These are phyloP conservation scores for Coryphaenoides rupestris DNA, from an alignment of 2,113 vertebrate genomes.

Conservation along the genomic window DNA sequence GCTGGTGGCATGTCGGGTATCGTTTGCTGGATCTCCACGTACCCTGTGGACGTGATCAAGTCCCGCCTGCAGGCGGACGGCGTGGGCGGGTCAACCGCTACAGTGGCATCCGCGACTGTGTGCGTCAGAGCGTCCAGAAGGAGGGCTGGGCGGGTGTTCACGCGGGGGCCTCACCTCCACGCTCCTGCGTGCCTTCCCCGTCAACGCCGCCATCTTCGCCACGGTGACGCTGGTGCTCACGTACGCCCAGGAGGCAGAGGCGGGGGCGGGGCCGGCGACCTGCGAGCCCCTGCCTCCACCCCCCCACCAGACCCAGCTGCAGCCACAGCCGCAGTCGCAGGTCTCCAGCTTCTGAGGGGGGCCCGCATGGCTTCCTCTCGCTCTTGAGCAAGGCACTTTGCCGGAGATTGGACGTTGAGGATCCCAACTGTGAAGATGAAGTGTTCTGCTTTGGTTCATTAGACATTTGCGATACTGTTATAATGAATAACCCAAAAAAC, in stretches of 20 bases:
- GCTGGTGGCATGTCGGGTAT: slow-evolving; percentile 91
- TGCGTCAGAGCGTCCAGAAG: slow-evolving; percentile 79
- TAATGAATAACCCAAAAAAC: too few relatives aligned
- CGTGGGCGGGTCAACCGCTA: slow-evolving; percentile 79
- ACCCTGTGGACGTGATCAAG: slow-evolving; percentile 93
- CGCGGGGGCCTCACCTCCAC: slow-evolving; percentile 91
- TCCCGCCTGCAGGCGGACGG: slow-evolving; percentile 94
- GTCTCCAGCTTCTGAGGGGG: slow-evolving; percentile 77
- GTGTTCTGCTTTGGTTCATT: not conserved
- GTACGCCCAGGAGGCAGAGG: slow-evolving; percentile 77
- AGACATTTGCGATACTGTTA: too few relatives aligned
- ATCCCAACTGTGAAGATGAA: slow-evolving; percentile 32
- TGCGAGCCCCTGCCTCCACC: slow-evolving; percentile 70
- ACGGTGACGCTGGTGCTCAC: slow-evolving; percentile 90
- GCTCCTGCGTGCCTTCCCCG: slow-evolving; percentile 90
- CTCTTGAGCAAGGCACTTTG: slow-evolving; percentile 45
- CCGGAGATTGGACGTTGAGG: slow-evolving; percentile 21
- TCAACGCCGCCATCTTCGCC: slow-evolving; percentile 93
- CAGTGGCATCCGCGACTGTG: slow-evolving; percentile 84
- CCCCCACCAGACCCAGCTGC: slow-evolving; percentile 41
- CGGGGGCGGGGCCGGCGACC: slow-evolving; percentile 62
- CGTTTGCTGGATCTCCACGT: slow-evolving; percentile 91
- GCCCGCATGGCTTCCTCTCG: too few relatives aligned
- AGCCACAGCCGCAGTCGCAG: slow-evolving; percentile 74
- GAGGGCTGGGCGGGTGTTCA: slow-evolving; percentile 93